These are phyloP conservation scores for Stenodema calcarata DNA, from an alignment of 2,888 invertebrate species.

Conservation along the genomic window DNA sequence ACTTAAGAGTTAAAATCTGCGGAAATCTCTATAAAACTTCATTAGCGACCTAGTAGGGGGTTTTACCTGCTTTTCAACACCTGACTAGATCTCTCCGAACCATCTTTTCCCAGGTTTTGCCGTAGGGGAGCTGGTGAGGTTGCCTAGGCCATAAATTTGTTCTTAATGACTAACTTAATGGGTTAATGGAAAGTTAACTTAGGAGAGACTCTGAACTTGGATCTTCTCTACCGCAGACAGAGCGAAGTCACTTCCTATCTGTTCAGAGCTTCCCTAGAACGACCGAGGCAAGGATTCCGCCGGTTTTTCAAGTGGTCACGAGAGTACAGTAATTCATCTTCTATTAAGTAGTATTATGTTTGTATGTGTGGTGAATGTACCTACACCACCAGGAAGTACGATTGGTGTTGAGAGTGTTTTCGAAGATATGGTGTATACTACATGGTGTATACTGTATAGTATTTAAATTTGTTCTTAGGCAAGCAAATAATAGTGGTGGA, in stretches of 20 bases:
- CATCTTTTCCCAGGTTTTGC: neutral
- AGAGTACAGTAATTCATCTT: too few species aligned
- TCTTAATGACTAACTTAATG: conserved; percentile 1
- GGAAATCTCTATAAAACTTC: conserved; percentile 8
- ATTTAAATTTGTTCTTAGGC: too few species aligned
- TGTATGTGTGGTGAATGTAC: too few species aligned
- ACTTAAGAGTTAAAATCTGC: neutral
- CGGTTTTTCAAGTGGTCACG: too few species aligned
- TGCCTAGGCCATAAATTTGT: neutral
- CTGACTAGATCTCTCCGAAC: neutral
- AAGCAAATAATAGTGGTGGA: too few species aligned
- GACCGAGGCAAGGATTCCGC: neutral
- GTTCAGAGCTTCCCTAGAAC: neutral
- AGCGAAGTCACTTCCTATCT: neutral
- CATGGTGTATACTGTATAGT: too few species aligned
- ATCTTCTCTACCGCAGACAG: neutral
- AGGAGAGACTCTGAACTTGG: neutral
- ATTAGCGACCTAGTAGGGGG: neutral
- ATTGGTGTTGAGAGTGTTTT: too few species aligned
- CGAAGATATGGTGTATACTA: too few species aligned
- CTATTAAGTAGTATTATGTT: too few species aligned
- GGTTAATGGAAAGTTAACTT: conserved; percentile 3
- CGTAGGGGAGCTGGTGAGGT: neutral
- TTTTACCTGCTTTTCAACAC: neutral
- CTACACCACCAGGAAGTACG: too few species aligned